Evolutionary conservation across 2,888 invertebrate genomes (phyloP), one percentile per base, ranked within the genome.

Genomic region (Boloria selene): DNA sequence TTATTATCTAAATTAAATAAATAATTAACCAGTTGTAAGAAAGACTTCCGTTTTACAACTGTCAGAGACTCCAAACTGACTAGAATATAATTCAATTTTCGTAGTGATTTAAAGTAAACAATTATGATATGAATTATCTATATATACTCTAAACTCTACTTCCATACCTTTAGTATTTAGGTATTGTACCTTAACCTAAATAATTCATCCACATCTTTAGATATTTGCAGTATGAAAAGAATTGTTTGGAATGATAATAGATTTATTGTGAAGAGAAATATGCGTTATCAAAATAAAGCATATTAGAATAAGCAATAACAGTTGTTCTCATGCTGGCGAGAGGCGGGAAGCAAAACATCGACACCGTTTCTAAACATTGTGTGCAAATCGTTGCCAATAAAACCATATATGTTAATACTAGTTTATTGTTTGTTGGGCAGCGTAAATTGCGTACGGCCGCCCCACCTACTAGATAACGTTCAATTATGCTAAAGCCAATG

Each of bases 321-420:
- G 82, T 82, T 73, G 81, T 84, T 82, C 80, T 75, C 80, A 82
- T 76, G 47, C 64, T 17, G 38, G 74, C 78, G 77, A 77, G 77
- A 78, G 78, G 74, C 77, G 79, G 80, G 82, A 83, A 84, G 79
- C 80, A 84, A 83, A 85, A 85, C 83, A 84, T 79, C 72, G 75
- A 72, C 73, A 77, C 80, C 82, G 82, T 80, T 84, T 84, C 83
- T 82, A 81, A 86, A 86, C 87, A 86, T 87, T 86, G 88, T 88
- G 85, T 88, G 88, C 80, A 87, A 88, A 88, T 88, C 78, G 81
- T 72, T 80, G 75, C 77, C 82, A 81, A 84, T 85, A 84, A 84
- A 84, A 83, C 80, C 77, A 85, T 86, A 87, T 84, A 85, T 70
- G 68, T 69, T 70, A 71, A 71, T 72, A 62, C 58, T 31, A 64